phyloP scores from a whole-genome alignment of 2,797 vertebrate genomes.

The Crenuchus spilurus region DNA sequence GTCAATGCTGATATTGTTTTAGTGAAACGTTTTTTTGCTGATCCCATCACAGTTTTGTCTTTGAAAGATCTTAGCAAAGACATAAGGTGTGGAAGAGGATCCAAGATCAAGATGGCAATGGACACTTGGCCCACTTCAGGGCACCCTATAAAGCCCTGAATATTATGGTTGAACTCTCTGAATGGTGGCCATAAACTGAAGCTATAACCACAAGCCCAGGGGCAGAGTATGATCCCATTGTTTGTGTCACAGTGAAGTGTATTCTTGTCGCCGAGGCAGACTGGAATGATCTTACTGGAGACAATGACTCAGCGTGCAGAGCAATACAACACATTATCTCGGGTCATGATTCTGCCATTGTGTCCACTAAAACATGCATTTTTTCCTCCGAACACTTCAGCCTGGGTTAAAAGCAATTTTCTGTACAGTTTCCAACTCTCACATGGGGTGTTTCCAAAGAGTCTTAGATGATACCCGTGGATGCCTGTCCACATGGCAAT shows the following conservation, averaged over 20 bases:
- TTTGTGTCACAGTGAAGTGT: conserved; percentile 38
- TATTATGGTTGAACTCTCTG: conserved; percentile 10
- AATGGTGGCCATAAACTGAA: conserved; percentile 25
- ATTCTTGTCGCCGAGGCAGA: conserved; percentile 32
- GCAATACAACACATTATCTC: conserved; percentile 46
- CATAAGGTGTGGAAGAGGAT: background rate
- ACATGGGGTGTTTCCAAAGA: background rate
- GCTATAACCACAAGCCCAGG: conserved; percentile 36
- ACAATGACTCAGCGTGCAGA: conserved; percentile 48
- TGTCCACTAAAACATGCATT: conserved; percentile 22
- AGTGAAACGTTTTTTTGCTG: background rate
- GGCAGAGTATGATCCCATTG: conserved; percentile 37
- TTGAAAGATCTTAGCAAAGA: background rate
- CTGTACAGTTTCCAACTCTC: background rate
- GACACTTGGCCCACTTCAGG: background rate
- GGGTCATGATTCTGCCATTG: conserved; percentile 34
- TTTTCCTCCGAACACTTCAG: conserved; percentile 16
- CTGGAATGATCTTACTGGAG: conserved; percentile 43
- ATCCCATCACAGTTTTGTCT: conserved; percentile 2
- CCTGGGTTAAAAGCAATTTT: conserved; percentile 5
- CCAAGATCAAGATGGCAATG: no score
- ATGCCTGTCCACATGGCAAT: background rate
- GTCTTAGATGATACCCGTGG: background rate
- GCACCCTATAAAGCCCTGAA: background rate
- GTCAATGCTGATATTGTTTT: no score